Conservation (phyloP, 2,113 vertebrate species). For the Colinus virginianus region DNA sequence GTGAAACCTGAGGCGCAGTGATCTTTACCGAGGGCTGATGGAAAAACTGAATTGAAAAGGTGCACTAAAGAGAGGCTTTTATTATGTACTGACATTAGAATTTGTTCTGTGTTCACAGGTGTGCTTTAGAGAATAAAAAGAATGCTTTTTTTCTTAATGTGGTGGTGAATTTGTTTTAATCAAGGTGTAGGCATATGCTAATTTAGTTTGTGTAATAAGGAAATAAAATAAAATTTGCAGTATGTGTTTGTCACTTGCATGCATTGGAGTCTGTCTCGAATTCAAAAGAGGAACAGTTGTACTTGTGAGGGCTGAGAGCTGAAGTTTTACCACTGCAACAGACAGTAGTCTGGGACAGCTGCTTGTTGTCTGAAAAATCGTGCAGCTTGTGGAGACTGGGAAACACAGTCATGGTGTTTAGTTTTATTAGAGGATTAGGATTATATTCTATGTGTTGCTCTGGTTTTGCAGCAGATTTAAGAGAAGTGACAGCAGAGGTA, state of each 20-base stretch:
- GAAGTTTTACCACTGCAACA: neutral
- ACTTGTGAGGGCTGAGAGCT: neutral
- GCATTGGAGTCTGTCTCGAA: neutral
- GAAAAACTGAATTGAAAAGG: conserved; percentile 55
- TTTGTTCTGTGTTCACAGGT: conserved; percentile 56
- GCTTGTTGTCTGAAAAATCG: neutral
- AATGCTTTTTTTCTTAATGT: conserved; percentile 33
- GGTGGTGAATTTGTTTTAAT: conserved; percentile 67
- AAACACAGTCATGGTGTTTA: neutral
- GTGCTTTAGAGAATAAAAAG: conserved; percentile 65
- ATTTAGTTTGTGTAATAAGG: conserved; percentile 61
- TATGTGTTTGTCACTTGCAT: conserved; percentile 19
- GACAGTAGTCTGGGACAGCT: neutral
- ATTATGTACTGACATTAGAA: conserved; percentile 53
- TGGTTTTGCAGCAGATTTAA: neutral
- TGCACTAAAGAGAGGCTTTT: conserved; percentile 44
- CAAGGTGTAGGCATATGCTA: conserved; percentile 38
- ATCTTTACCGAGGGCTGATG: conserved; percentile 44
- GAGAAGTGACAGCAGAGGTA: neutral
- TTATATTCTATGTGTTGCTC: neutral
- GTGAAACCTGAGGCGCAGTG: conserved; percentile 63
- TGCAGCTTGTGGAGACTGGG: neutral
- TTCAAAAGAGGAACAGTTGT: neutral
- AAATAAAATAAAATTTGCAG: conserved; percentile 75
- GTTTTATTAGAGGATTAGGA: neutral